phyloP scores from a whole-genome alignment of 2,113 vertebrate genomes.

The Castor canadensis region DNA sequence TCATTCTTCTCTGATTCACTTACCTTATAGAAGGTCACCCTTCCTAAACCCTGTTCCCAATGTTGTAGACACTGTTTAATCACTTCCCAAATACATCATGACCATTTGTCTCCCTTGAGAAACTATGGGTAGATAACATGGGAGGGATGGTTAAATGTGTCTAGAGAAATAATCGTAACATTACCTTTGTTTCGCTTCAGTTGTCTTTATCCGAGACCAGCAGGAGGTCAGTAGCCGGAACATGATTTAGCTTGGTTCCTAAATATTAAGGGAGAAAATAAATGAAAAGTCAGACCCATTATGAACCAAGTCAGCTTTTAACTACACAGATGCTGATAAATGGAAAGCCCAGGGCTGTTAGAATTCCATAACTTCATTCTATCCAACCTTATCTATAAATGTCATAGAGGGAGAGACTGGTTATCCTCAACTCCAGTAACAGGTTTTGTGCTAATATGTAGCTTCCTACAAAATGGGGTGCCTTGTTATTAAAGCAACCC shows the following conservation, averaged over 20 bases:
- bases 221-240: constrained; percentile 44
- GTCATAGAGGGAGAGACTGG: background rate
- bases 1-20: background rate
- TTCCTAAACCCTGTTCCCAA: background rate
- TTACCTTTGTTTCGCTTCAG: constrained; percentile 37
- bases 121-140: background rate
- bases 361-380: constrained; percentile 35
- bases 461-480: background rate
- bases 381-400: constrained; percentile 20
- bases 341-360: background rate
- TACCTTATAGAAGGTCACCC: background rate
- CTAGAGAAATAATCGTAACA: constrained; percentile 29
- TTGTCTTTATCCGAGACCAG: background rate
- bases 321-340: constrained; percentile 17
- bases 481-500: constrained; percentile 39
- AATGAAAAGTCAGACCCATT: constrained; percentile 7
- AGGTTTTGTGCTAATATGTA: background rate
- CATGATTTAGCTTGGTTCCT: constrained; percentile 56
- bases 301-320: constrained; percentile 12
- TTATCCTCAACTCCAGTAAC: constrained; percentile 27
- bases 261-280: constrained; percentile 40
- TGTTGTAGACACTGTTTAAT: background rate
- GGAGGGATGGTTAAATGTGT: background rate
- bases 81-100: background rate
- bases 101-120: background rate